Evolutionary conservation across 2,797 vertebrate genomes (phyloP).

Genomic region (Pagetopsis macropterus): DNA sequence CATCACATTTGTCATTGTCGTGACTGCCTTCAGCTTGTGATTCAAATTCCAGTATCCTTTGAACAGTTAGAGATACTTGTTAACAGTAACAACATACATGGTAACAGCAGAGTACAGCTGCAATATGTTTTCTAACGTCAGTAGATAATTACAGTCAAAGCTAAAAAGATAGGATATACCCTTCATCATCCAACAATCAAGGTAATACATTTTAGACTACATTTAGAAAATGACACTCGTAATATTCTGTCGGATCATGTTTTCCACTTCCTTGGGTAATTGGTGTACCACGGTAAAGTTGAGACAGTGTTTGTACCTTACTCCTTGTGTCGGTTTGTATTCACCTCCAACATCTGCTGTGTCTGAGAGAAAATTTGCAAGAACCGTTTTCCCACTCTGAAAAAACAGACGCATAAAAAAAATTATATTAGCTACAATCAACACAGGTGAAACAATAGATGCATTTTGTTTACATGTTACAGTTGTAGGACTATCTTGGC

Average conservation of each 20-base stretch:
- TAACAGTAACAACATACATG: too few species aligned
- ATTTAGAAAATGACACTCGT: not conserved
- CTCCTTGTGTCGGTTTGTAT: constrained; percentile 93
- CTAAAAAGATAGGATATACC: not conserved
- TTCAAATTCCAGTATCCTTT: constrained; percentile 96
- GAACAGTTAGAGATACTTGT: constrained; percentile 13
- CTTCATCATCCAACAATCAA: not conserved
- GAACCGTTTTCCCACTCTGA: constrained; percentile 92
- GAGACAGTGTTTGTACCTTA: constrained; percentile 85
- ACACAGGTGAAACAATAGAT: not conserved
- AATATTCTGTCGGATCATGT: not conserved
- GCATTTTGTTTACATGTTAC: not conserved
- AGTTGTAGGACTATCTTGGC: not conserved
- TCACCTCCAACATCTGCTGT: constrained; percentile 85
- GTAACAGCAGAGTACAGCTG: too few species aligned
- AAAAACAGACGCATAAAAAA: not conserved
- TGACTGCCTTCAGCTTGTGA: constrained; percentile 80
- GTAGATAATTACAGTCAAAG: not conserved
- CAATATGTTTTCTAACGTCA: not conserved
- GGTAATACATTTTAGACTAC: not conserved
- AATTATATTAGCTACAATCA: not conserved
- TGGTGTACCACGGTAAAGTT: not conserved
- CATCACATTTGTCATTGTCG: constrained; percentile 86
- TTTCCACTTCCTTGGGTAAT: not conserved
- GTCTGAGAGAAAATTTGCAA: constrained; percentile 94